Percentiles rank a stretch among this genome's conserved stretches.
These are phyloP conservation scores for Oligia fasciuncula DNA, from an alignment of 2,888 invertebrate genomes.

Conservation along the genomic window DNA sequence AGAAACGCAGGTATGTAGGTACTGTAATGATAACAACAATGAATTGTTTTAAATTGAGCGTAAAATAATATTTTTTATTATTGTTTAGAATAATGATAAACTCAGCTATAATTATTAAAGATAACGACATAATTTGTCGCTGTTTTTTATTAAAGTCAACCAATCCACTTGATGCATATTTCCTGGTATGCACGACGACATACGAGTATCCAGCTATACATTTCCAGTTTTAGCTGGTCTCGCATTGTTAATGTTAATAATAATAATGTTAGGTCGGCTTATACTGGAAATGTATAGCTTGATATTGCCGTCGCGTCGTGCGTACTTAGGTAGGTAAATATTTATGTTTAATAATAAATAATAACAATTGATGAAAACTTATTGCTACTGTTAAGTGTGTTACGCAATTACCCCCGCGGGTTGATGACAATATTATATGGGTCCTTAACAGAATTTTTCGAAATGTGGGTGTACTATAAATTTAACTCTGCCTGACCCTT, in stretches of 20 bases:
- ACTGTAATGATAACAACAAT: not conserved
- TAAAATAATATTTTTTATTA: constrained; percentile 1
- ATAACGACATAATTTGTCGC: constrained; percentile 18
- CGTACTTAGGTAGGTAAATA: no score
- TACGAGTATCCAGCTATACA: no score
- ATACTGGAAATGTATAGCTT: no score
- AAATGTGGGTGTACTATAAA: not conserved
- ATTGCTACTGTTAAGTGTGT: no score
- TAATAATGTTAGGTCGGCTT: no score
- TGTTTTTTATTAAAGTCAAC: not conserved
- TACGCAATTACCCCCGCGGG: no score
- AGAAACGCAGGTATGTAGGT: not conserved
- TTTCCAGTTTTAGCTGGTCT: no score
- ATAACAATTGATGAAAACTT: no score
- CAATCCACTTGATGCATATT: not conserved
- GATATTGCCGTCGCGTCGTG: no score
- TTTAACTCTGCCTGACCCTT: not conserved
- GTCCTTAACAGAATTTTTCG: not conserved
- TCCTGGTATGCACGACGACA: no score
- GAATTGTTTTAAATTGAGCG: not conserved
- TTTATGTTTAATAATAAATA: no score
- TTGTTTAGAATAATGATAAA: constrained; percentile 30
- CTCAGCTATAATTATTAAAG: constrained; percentile 8
- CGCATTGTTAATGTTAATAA: no score
- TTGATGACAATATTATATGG: not conserved